Evolutionary conservation across 2,888 invertebrate species (phyloP), one percentile per base, ranked within the genome.

Genomic region (Carpatolechia fugitivella): DNA sequence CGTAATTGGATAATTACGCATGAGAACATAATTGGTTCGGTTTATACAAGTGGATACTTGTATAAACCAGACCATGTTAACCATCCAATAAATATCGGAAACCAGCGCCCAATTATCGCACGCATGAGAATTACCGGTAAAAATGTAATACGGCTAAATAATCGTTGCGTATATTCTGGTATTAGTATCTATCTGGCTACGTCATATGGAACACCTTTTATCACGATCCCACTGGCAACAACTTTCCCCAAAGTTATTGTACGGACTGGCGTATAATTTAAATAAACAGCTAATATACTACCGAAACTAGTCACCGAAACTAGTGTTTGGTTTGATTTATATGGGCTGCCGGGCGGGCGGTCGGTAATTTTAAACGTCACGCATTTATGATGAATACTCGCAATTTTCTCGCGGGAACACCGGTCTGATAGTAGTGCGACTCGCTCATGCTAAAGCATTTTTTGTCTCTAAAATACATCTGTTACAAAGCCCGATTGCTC

Each of bases 351-450:
- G 75, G 72, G 78, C 76, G 76, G 70, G 76, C 74, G 72, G 71
- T 68, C 70, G 76, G 82, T 83, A 85, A 84, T 87, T 87, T 86
- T 84, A 85, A 86, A 86, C 82, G 88, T 88, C 87, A 86, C 82
- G 80, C 82, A 80, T 86, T 74, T 82, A 84, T 88, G 86, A 88
- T 88, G 85, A 85, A 89, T 87, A 82, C 81, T 80, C 76, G 82
- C 85, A 85, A 86, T 88, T 85, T 86, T 86, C 86, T 83, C 82
- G 74, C 76, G 77, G 78, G 78, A 80, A 74, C 77, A 71, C 70
- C 68, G 66, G 63, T 63, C 74, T 70, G 79, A 83, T 83, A 80
- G 69, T 75, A 74, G 63, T 72, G 70, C 69, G 72, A 76, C 74
- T 78, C 63, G 59, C 62, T 64, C 63, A 63, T 66, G 62, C 60